Conservation (phyloP, 2,113 vertebrate genomes). For the Pelobates fuscus region DNA sequence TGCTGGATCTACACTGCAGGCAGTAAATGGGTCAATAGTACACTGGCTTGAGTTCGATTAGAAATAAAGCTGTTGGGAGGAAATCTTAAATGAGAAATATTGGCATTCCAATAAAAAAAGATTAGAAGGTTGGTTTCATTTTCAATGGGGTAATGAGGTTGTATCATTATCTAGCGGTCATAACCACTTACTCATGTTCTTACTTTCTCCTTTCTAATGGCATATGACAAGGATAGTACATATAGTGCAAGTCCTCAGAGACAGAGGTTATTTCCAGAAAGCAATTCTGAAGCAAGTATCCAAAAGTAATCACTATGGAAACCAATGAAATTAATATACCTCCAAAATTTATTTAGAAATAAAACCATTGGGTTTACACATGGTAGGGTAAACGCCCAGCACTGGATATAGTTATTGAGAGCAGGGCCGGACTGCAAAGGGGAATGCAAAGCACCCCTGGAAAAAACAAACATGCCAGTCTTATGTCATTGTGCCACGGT, state of each 20-base stretch:
- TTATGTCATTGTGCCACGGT: too few relatives aligned
- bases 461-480: too few relatives aligned
- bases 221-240: slow-evolving; percentile 12
- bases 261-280: too few relatives aligned
- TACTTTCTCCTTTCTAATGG: not conserved
- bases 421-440: too few relatives aligned
- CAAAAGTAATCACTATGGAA: too few relatives aligned
- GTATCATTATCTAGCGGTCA: not conserved
- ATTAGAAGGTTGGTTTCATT: not conserved
- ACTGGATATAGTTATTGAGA: too few relatives aligned
- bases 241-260: fast-evolving
- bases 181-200: slow-evolving; percentile 11
- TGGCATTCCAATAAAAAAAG: not conserved
- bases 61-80: not conserved
- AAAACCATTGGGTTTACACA: too few relatives aligned
- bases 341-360: too few relatives aligned
- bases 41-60: not conserved
- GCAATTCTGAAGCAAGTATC: too few relatives aligned
- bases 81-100: slow-evolving; percentile 7
- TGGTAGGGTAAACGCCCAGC: too few relatives aligned
- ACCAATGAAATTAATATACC: too few relatives aligned
- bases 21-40: not conserved
- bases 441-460: too few relatives aligned
- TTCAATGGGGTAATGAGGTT: not conserved
- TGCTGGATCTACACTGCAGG: not conserved